phyloP scores from a whole-genome alignment of 2,113 vertebrate genomes.

The Neofelis nebulosa region DNA sequence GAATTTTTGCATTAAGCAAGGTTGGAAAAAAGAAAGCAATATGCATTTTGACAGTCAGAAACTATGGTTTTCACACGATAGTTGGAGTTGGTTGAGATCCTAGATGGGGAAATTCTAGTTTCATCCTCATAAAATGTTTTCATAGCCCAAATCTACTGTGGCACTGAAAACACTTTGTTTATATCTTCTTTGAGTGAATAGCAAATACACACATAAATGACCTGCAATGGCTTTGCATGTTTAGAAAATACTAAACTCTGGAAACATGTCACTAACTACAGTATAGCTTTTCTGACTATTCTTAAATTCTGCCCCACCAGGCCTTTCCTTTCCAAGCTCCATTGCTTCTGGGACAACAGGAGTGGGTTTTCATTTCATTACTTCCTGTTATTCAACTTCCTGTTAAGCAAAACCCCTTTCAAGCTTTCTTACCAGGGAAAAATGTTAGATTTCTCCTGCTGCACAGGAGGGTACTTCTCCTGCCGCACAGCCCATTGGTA shows the following conservation, averaged over 20 bases:
- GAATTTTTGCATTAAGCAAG: not conserved
- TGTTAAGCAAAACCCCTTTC: not conserved
- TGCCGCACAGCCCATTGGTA: not conserved
- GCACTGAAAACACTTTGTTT: not conserved
- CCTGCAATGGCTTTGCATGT: not conserved
- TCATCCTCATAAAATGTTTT: not conserved
- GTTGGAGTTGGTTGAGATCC: not conserved
- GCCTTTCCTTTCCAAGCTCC: not conserved
- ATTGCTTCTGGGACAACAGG: not conserved
- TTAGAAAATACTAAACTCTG: not conserved
- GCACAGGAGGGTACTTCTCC: too few species aligned
- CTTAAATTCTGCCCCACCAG: not conserved
- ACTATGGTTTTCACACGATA: not conserved
- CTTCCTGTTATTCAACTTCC: not conserved
- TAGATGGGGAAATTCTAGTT: not conserved
- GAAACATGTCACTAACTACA: not conserved
- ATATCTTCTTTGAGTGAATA: not conserved
- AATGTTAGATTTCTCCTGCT: not conserved
- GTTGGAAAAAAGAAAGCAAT: not conserved
- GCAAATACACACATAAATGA: not conserved
- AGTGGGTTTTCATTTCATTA: not conserved
- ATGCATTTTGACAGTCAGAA: not conserved
- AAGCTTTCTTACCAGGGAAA: not conserved
- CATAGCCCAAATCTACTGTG: not conserved
- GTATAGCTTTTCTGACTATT: not conserved